These are phyloP conservation scores for Nycticebus coucang DNA, from an alignment of 2,113 vertebrate genomes.

Conservation along the genomic window DNA sequence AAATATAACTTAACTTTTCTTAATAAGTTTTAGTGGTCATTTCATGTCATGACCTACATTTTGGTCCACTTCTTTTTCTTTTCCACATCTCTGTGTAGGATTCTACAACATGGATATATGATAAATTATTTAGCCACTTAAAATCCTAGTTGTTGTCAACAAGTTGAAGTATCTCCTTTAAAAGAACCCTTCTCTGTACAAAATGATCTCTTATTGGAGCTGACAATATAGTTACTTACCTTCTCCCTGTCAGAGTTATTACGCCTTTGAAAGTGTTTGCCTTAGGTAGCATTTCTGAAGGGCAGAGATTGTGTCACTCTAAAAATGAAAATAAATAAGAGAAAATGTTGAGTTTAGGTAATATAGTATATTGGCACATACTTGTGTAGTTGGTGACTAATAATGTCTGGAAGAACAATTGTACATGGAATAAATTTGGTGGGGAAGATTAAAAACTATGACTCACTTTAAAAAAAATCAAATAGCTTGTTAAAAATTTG, in stretches of 20 bases:
- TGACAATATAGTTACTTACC: not conserved
- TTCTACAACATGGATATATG: not conserved
- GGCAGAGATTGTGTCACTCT: not conserved
- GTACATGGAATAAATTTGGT: not conserved
- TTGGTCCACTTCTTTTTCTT: not conserved
- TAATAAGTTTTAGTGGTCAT: not conserved
- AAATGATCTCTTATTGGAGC: not conserved
- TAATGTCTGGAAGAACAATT: not conserved
- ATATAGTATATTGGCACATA: not conserved
- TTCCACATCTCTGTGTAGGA: not conserved
- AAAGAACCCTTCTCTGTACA: not conserved
- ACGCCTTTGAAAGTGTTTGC: not conserved
- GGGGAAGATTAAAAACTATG: not conserved
- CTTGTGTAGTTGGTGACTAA: not conserved
- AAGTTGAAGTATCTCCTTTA: not conserved
- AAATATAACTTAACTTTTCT: not conserved
- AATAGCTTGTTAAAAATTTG: not conserved
- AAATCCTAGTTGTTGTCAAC: not conserved
- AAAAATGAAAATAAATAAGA: not conserved
- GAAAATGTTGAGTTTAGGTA: not conserved
- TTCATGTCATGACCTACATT: no score
- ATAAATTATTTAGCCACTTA: not conserved
- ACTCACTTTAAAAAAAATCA: not conserved
- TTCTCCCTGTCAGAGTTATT: not conserved
- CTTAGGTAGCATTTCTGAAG: not conserved